Conservation (phyloP, 1,140 invertebrate genomes). For the Drosophila ananassae region DNA sequence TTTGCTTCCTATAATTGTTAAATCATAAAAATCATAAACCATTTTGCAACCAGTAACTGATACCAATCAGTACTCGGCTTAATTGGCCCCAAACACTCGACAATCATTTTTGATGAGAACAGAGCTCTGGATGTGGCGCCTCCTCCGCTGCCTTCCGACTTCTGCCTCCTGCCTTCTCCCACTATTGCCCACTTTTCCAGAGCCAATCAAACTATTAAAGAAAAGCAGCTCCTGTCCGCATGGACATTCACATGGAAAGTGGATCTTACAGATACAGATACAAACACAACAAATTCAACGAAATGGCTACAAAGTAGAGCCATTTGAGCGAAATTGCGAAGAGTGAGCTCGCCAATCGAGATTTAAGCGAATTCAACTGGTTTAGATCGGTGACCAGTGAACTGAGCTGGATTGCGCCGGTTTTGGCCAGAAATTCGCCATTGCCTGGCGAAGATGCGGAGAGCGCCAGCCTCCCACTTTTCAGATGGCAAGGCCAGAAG, state of each 20-base stretch:
- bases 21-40: conserved; percentile 35
- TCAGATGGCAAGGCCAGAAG: conserved; percentile 4
- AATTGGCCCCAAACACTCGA: conserved; percentile 39
- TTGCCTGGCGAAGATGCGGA: conserved; percentile 15
- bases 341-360: conserved; percentile 40
- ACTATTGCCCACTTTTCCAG: conserved; percentile 37
- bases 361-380: conserved; percentile 80
- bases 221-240: conserved; percentile 47
- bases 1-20: conserved; percentile 31
- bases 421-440: conserved; percentile 64
- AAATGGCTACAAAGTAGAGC: conserved; percentile 29
- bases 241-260: conserved; percentile 7
- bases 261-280: conserved; percentile 3
- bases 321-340: conserved; percentile 31
- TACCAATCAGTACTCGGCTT: conserved; percentile 39
- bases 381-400: conserved; percentile 63
- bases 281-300: background rate
- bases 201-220: conserved; percentile 46
- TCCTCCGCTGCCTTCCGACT: conserved; percentile 3
- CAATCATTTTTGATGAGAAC: conserved; percentile 36
- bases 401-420: conserved; percentile 63
- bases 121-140: conserved; percentile 25
- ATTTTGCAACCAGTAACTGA: conserved; percentile 36
- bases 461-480: conserved; percentile 13
- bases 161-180: conserved; percentile 11